These are phyloP conservation scores for Macaria notata DNA, from an alignment of 2,888 invertebrate genomes.

Conservation along the genomic window DNA sequence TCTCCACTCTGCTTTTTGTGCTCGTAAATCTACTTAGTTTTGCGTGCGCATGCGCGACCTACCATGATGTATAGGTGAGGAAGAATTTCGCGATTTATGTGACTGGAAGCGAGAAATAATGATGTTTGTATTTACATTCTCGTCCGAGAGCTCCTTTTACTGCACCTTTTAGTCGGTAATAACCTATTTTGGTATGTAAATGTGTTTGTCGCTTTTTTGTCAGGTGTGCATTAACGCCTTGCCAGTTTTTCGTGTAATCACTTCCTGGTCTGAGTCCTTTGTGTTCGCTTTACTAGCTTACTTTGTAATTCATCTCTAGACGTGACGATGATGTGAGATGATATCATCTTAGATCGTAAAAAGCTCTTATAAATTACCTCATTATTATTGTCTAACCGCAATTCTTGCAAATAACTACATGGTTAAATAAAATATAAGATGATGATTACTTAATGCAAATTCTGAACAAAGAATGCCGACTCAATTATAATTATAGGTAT, in stretches of 20 bases:
- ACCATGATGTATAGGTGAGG: slow-evolving; percentile 31
- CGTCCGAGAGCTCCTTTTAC: slow-evolving; percentile 23
- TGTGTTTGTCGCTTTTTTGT: slow-evolving; percentile 13
- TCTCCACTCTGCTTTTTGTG: slow-evolving; percentile 30
- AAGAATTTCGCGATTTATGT: slow-evolving; percentile 32
- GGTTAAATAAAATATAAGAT: too few relatives aligned
- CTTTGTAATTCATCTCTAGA: slow-evolving; percentile 1
- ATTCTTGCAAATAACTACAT: too few relatives aligned
- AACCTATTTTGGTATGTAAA: slow-evolving; percentile 21
- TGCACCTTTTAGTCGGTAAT: slow-evolving; percentile 23
- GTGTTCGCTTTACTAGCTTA: background rate
- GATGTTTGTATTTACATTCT: slow-evolving; percentile 30
- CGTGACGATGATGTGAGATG: background rate
- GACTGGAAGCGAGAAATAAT: slow-evolving; percentile 33
- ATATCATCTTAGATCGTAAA: background rate
- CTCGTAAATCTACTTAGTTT: slow-evolving; percentile 32
- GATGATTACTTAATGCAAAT: too few relatives aligned
- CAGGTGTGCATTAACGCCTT: slow-evolving; percentile 11
- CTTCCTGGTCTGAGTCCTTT: slow-evolving; percentile 19
- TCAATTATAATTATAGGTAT: too few relatives aligned
- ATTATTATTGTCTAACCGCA: too few relatives aligned
- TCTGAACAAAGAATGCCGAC: too few relatives aligned
- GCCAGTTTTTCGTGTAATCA: slow-evolving; percentile 6
- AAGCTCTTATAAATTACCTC: background rate
- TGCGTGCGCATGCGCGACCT: slow-evolving; percentile 27